Conservation (phyloP, 2,888 invertebrate species). For the Sphaeridia pumilis region DNA sequence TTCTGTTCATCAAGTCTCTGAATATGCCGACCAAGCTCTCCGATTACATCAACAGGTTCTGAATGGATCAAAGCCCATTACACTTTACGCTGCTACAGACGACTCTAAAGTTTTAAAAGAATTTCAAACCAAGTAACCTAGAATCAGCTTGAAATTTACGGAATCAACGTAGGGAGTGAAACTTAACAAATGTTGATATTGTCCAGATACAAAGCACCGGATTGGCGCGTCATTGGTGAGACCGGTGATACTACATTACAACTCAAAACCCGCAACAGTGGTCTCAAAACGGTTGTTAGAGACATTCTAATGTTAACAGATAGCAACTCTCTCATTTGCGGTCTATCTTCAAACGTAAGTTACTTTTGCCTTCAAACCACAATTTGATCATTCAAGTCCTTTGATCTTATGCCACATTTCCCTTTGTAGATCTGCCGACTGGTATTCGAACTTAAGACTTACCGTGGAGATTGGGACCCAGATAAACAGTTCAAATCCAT, state of each 20-base stretch:
- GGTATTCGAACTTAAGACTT: conserved; percentile 4
- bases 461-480: no score
- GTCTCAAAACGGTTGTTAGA: not conserved
- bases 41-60: not conserved
- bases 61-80: not conserved
- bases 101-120: conserved; percentile 5
- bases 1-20: conserved; percentile 7
- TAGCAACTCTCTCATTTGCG: conserved; percentile 19
- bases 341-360: conserved; percentile 16
- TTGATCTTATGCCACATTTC: not conserved
- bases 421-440: conserved; percentile 13
- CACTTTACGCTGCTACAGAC: conserved; percentile 12
- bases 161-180: not conserved
- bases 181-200: not conserved
- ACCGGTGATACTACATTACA: no score
- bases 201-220: not conserved
- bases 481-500: no score
- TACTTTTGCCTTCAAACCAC: no score
- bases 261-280: not conserved
- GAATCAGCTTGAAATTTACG: not conserved
- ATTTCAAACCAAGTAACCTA: not conserved
- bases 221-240: conserved; percentile 2
- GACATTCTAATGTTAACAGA: conserved; percentile 14
- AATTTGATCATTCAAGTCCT: no score
- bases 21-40: conserved; percentile 14